Conservation (phyloP, 2,797 vertebrate genomes). For the Eleutherodactylus coqui region DNA sequence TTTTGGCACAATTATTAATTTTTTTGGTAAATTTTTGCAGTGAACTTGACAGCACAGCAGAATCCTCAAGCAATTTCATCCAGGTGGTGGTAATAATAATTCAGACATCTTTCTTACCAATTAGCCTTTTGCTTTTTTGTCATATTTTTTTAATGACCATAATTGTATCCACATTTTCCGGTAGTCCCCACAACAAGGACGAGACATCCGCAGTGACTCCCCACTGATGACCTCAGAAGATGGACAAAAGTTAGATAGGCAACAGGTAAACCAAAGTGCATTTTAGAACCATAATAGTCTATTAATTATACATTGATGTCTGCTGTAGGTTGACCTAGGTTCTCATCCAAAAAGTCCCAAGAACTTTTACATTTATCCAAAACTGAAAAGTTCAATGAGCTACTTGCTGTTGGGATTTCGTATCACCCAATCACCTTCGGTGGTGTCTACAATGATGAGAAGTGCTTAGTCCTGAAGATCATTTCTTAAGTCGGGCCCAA, state of each 20-base stretch:
- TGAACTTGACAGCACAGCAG: not conserved
- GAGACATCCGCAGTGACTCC: conserved; percentile 33
- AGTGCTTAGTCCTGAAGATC: not conserved
- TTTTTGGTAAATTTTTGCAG: not conserved
- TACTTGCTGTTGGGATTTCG: not conserved
- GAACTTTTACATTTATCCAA: not conserved
- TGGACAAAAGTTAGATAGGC: conserved; percentile 60
- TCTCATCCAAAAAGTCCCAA: not conserved
- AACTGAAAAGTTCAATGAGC: not conserved
- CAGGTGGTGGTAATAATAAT: conserved; percentile 22
- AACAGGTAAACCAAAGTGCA: conserved; percentile 45
- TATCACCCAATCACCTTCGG: not conserved
- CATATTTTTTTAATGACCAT: not conserved
- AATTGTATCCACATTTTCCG: not conserved
- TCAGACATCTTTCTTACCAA: not conserved
- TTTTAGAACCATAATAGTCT: not conserved
- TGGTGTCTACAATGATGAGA: not conserved
- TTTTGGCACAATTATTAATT: not conserved
- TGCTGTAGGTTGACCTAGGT: not conserved
- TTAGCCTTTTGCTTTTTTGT: too few relatives aligned
- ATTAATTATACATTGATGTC: not conserved
- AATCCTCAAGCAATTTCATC: not conserved
- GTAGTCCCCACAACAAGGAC: conserved; percentile 20
- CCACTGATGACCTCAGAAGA: conserved; percentile 42
- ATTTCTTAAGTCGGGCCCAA: not conserved